phyloP scores from a whole-genome alignment of 2,888 invertebrate genomes.

The Dorcus hopei region DNA sequence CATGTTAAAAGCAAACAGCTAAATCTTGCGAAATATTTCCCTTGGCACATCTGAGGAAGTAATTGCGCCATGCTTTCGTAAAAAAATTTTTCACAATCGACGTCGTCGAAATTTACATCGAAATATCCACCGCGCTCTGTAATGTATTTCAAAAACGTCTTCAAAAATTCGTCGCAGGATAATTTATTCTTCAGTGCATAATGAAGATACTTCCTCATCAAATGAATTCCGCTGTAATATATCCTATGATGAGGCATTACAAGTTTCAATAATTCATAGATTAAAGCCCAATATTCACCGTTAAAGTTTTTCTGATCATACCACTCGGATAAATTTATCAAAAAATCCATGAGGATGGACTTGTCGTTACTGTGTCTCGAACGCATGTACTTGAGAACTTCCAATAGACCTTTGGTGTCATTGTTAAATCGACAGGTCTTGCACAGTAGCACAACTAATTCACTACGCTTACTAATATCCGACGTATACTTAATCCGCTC shows the following conservation, averaged over 20 bases:
- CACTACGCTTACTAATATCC: background rate
- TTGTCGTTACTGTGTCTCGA: slow-evolving; percentile 7
- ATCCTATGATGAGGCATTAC: background rate
- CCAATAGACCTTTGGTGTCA: background rate
- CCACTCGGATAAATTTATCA: background rate
- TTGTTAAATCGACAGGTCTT: slow-evolving; percentile 3
- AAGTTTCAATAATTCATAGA: background rate
- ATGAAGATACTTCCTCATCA: slow-evolving; percentile 1
- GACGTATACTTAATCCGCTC: slow-evolving; percentile 4
- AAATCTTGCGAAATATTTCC: background rate
- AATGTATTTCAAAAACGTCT: background rate
- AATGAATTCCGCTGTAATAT: background rate
- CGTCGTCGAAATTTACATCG: background rate
- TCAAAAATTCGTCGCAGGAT: background rate
- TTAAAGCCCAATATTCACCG: background rate
- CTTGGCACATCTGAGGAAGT: background rate
- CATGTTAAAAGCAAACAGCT: background rate
- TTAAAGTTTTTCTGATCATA: background rate
- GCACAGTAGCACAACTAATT: background rate
- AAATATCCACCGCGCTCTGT: background rate
- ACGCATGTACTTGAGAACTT: background rate
- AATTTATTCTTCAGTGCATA: background rate
- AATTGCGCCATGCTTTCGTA: background rate
- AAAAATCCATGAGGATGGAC: background rate
- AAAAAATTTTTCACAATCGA: background rate